Evolutionary conservation across 2,797 vertebrate genomes (phyloP).

Genomic region (Phyllotis vaccarum): DNA sequence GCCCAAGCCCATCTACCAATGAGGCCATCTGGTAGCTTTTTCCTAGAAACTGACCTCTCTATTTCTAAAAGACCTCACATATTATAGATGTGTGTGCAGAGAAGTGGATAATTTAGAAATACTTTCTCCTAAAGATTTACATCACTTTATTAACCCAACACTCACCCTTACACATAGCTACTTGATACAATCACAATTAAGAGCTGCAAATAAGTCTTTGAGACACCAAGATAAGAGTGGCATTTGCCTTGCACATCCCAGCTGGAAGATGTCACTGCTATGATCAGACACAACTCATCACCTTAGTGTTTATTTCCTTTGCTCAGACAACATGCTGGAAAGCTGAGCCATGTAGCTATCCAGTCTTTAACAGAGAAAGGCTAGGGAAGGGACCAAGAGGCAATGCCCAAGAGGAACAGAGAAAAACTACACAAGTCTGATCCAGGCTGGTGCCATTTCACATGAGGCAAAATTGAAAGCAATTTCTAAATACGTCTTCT

Average conservation of each 20-base stretch:
- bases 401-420: not conserved
- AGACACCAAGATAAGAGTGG: not conserved
- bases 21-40: not conserved
- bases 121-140: constrained; percentile 40
- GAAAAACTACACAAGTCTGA: not conserved
- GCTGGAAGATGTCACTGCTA: not conserved
- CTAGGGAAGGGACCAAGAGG: not conserved
- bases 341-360: not conserved
- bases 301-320: not conserved
- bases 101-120: constrained; percentile 35
- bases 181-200: not conserved
- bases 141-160: not conserved
- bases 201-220: not conserved
- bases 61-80: not conserved
- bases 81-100: not conserved
- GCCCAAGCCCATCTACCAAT: not conserved
- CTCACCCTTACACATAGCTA: not conserved
- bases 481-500: constrained; percentile 29
- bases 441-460: too few species aligned
- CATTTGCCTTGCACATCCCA: not conserved
- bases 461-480: not conserved
- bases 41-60: not conserved
- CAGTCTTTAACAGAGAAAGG: not conserved
- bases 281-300: not conserved
- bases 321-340: not conserved